Base-by-base conservation (phyloP, 2,888 invertebrate species). In the Dolichomitus sp. region DNA sequence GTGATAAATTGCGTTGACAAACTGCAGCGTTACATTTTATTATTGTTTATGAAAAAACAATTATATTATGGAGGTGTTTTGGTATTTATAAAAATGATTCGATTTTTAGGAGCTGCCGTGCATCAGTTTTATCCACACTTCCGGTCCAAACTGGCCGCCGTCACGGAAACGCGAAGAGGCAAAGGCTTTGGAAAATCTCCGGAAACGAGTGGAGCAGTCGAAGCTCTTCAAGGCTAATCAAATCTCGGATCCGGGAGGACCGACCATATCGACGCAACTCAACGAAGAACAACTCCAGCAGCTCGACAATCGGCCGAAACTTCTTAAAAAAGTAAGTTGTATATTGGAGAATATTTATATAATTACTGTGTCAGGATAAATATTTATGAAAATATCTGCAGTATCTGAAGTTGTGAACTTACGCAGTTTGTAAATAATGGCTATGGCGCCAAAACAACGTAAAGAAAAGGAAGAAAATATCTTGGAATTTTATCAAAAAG, bases 131-230 rank as follows among this genome's bases (percentile, higher is more conserved):
- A 90, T 92, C 84, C 92, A 92, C 74, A 90, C 92, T 65, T 91
- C 93, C 42, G 92, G 93, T 23, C 92, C 92, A 12, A 91, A 93
- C 88, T 95, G 96, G 88, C 96, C 96, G 86, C 97, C 97, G 57
- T 95, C 96, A 83, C 94, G 95, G 83, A 94, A 94, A 84, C 94
- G 96, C 48, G 97, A 97, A 92, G 97, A 97, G 93, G 95, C 96
- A 82, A 94, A 94, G 66, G 96, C 96, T 50, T 94, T 97, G 89
- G 96, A 96, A 88, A 97, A 97, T 93, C 94, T 97, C 77, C 94
- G 96, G 87, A 95, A 95, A 92, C 95, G 96, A 88, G 96, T 97
- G 63, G 95, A 95, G 88, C 94, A 94, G 85, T 94, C 94, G 69
- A 94, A 95, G 94, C 84, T 96, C 94, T 91, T 94, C 85, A 87